phyloP scores from a whole-genome alignment of 2,113 vertebrate species.

The Seriola dumerili region DNA sequence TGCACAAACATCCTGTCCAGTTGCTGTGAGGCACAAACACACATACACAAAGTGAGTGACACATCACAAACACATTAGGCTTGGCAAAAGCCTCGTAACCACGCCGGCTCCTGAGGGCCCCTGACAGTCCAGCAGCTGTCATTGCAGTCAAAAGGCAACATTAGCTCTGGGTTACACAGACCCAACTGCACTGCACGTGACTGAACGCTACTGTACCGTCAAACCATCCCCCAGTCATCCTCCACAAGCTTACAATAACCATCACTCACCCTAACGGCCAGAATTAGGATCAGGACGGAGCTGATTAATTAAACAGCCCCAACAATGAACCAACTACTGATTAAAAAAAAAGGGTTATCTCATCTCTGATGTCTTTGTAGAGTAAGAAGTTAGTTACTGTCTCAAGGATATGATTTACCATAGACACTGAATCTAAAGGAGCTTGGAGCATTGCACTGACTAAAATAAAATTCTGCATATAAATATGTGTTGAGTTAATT shows the following conservation, averaged over 20 bases:
- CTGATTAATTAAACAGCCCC: constrained; percentile 40
- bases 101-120: constrained; percentile 59
- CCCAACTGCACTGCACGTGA: constrained; percentile 70
- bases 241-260: constrained; percentile 61
- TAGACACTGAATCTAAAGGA: constrained; percentile 7
- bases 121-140: constrained; percentile 82
- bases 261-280: constrained; percentile 17
- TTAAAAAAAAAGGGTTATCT: background rate
- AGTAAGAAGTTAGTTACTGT: constrained; percentile 12
- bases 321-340: constrained; percentile 6
- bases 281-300: constrained; percentile 17
- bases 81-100: constrained; percentile 59
- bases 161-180: constrained; percentile 73
- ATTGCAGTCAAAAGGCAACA: constrained; percentile 80
- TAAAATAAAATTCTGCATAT: constrained; percentile 34
- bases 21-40: constrained; percentile 54
- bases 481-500: constrained; percentile 66
- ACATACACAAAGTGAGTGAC: constrained; percentile 66
- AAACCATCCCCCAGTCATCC: constrained; percentile 41
- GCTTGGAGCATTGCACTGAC: background rate
- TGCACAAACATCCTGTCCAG: constrained; percentile 55
- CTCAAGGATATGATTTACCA: constrained; percentile 3
- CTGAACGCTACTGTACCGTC: constrained; percentile 60
- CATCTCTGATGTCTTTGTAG: constrained; percentile 1
- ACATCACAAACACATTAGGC: constrained; percentile 66